Conservation (phyloP, 2,797 vertebrate genomes). For the Clarias platycephalus region DNA sequence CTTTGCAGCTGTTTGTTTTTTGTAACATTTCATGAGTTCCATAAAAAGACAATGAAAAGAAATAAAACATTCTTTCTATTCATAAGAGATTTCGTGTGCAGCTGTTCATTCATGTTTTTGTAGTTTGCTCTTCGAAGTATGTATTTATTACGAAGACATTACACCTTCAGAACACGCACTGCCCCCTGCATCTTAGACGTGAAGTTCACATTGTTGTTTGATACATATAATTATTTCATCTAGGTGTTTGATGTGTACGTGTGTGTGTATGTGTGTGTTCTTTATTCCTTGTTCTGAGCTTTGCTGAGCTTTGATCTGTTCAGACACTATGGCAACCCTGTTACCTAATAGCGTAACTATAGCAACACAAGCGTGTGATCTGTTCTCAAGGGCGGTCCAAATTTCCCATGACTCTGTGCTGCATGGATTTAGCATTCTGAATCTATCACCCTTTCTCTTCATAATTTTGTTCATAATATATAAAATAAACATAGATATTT, state of each 20-base stretch:
- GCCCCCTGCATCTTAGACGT: not conserved
- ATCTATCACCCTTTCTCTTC: conserved; percentile 10
- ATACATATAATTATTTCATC: conserved; percentile 13
- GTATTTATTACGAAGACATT: not conserved
- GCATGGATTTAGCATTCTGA: conserved; percentile 32
- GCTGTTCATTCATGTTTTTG: conserved; percentile 1
- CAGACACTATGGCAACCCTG: conserved; percentile 59
- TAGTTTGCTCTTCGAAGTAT: not conserved
- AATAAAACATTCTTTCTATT: conserved; percentile 35
- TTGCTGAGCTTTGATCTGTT: conserved; percentile 61
- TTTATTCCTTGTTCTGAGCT: conserved; percentile 47
- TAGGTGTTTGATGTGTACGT: conserved; percentile 28
- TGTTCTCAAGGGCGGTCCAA: conserved; percentile 49
- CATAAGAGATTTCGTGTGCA: not conserved
- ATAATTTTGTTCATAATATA: not conserved
- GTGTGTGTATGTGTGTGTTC: conserved; percentile 36
- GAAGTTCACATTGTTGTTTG: conserved; percentile 22
- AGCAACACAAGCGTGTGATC: conserved; percentile 59
- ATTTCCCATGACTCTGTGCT: conserved; percentile 50
- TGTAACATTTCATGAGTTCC: conserved; percentile 33
- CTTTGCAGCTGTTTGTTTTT: conserved; percentile 23
- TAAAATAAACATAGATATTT: not conserved
- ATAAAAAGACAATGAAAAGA: not conserved
- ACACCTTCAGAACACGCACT: not conserved
- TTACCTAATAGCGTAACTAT: conserved; percentile 61